Evolutionary conservation across 2,113 vertebrate species (phyloP).

Genomic region (Daphoenositta chrysoptera): DNA sequence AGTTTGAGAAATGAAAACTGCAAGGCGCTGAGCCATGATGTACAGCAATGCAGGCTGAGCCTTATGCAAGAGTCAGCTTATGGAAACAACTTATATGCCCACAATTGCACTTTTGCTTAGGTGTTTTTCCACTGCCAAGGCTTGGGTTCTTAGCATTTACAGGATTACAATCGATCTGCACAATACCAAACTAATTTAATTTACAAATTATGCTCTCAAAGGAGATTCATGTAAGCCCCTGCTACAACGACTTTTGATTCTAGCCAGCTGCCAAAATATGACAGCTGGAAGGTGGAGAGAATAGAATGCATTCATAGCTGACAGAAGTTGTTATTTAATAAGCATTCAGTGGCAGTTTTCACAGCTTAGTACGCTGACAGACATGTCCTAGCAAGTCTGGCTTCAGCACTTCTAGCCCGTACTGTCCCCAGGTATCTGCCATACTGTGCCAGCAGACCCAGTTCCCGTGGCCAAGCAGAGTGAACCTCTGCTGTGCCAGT

Average conservation of each 20-base stretch:
- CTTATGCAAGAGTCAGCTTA: background rate
- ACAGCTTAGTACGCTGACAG: background rate
- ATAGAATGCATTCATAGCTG: background rate
- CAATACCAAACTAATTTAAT: background rate
- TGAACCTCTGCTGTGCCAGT: background rate
- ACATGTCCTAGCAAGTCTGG: background rate
- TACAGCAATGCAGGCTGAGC: background rate
- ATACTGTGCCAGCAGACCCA: background rate
- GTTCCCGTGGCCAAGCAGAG: accelerated
- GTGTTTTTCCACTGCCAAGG: background rate
- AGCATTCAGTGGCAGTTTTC: background rate
- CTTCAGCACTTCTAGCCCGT: background rate
- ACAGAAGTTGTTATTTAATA: conserved; percentile 33
- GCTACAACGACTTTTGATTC: background rate
- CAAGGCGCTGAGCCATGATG: background rate
- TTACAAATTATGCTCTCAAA: background rate
- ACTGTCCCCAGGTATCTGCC: background rate
- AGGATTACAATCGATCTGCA: background rate
- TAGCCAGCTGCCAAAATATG: background rate
- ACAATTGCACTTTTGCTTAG: background rate
- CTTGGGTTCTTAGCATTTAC: background rate
- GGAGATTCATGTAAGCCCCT: background rate
- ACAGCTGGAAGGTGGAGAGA: conserved; percentile 13
- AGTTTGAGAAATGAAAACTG: background rate
- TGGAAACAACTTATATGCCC: accelerated